These are phyloP conservation scores for Geotrupes spiniger DNA, from an alignment of 2,888 invertebrate genomes.

Conservation along the genomic window DNA sequence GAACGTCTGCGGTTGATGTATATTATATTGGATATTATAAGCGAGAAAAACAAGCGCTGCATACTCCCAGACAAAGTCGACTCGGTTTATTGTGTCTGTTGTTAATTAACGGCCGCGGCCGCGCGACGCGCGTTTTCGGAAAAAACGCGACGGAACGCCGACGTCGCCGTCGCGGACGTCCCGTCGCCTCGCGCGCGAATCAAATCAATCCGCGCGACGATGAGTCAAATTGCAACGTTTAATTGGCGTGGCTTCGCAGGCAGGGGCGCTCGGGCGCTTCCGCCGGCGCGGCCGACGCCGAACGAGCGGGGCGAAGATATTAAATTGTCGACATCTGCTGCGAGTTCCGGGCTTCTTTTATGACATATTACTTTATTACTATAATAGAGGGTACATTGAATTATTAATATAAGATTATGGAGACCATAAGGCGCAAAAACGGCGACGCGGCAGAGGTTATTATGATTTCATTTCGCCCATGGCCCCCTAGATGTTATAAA, in stretches of 20 bases:
- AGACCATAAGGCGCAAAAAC: constrained; percentile 11
- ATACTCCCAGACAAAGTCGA: constrained; percentile 7
- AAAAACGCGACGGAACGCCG: not conserved
- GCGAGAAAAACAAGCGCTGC: constrained; percentile 34
- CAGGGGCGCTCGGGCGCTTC: not conserved
- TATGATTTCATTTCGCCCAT: constrained; percentile 2
- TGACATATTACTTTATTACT: constrained; percentile 53
- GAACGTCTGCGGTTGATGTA: constrained; percentile 50
- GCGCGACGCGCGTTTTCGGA: not conserved
- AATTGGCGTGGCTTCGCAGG: too few species aligned
- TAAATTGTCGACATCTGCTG: constrained; percentile 50
- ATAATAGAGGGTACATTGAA: constrained; percentile 53
- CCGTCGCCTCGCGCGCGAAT: not conserved
- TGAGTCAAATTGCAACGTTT: too few species aligned
- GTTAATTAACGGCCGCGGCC: constrained; percentile 11
- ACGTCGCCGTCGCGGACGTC: too few species aligned
- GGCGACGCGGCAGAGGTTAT: constrained; percentile 3
- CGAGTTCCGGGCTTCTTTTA: constrained; percentile 36
- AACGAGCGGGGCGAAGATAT: constrained; percentile 40
- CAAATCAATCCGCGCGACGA: not conserved
- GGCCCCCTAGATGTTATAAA: too few species aligned
- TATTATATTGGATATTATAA: constrained; percentile 52
- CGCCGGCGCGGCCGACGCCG: not conserved
- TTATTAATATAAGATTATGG: constrained; percentile 52
- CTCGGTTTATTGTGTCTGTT: constrained; percentile 11